Evolutionary conservation across 23 tunicate species (phyloP).

Genomic region (Aplidium turbinatum): DNA sequence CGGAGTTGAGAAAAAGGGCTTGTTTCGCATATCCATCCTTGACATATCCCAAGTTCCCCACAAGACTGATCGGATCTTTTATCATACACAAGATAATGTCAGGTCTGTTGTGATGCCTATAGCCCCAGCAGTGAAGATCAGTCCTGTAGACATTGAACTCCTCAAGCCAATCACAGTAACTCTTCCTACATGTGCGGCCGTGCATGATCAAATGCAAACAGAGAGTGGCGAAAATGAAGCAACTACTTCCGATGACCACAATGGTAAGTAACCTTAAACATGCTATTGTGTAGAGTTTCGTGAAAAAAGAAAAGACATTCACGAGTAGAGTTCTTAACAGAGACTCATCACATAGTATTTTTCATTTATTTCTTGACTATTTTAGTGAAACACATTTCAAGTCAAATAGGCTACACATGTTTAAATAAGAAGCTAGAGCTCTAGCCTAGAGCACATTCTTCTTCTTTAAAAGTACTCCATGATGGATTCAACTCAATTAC

Average conservation of each 20-base stretch:
- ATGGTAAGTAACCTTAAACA: background rate
- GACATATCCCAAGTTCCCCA: constrained; percentile 74
- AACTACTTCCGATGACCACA: background rate
- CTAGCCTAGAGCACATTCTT: too few species aligned
- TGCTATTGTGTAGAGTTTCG: too few species aligned
- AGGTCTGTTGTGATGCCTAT: constrained; percentile 60
- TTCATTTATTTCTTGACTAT: too few species aligned
- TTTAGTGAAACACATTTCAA: too few species aligned
- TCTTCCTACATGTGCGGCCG: constrained; percentile 69
- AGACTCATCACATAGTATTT: too few species aligned
- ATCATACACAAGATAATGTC: constrained; percentile 12
- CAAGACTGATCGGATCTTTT: constrained; percentile 49
- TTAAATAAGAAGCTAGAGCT: too few species aligned
- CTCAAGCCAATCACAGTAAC: constrained; percentile 75
- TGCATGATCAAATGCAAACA: constrained; percentile 25
- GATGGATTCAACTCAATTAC: too few species aligned
- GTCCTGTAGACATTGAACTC: constrained; percentile 54
- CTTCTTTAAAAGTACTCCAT: too few species aligned
- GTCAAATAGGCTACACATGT: too few species aligned
- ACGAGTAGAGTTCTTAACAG: too few species aligned
- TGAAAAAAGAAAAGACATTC: too few species aligned
- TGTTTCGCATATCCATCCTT: constrained; percentile 59
- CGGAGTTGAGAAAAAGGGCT: constrained; percentile 55
- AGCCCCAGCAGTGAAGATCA: constrained; percentile 66
- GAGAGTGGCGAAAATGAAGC: background rate